Base-by-base conservation (phyloP, 2,113 vertebrate species). In the Circaetus gallicus region DNA sequence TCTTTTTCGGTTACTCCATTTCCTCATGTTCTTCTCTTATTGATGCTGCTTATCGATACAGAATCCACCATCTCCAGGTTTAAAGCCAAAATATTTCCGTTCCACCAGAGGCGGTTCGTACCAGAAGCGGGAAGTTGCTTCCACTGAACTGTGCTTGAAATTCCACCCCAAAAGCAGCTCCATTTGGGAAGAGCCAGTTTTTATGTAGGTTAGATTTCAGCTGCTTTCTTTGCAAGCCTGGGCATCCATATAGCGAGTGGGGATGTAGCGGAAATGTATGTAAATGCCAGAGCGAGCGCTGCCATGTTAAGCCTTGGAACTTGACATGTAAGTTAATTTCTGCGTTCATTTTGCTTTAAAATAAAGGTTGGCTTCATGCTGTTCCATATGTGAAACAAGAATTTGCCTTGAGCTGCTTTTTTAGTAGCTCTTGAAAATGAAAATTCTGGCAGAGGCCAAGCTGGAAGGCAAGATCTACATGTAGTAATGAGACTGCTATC, bases 101-200 rank as follows among this genome's bases (percentile, higher is more conserved):
- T 65, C 56, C 4, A 4, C 42, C 3, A 1, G 40, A 47, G 70
- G 22, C 0, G 0, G 18, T 53, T 72, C 13, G 1, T 22, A 38
- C 12, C 2, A 10, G 55, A 62, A 77, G 34, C 0, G 0, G 45
- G 32, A 69, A 73, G 26, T 69, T 0, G 0, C 31, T 87, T 90
- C 36, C 16, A 4, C 29, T 38, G 53, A 88, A 7, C 50, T 28
- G 24, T 24, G 79, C 15, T 3, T 58, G 29, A n/a, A 34, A 38
- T 89, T 42, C 38, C 24, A 26, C 16, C 59, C 32, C 62, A 50
- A 22, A 61, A 74, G 42, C 86, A 89, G 65, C 61, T 74, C 24
- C 31, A 3, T 19, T 29, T 78, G 52, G 76, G 56, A 89, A 76
- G 81, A 83, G 73, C 9, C 12, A 3, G 16, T 31, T 84, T 42